Evolutionary conservation across 2,888 invertebrate genomes (phyloP).

Genomic region (Oscheius sp.): DNA sequence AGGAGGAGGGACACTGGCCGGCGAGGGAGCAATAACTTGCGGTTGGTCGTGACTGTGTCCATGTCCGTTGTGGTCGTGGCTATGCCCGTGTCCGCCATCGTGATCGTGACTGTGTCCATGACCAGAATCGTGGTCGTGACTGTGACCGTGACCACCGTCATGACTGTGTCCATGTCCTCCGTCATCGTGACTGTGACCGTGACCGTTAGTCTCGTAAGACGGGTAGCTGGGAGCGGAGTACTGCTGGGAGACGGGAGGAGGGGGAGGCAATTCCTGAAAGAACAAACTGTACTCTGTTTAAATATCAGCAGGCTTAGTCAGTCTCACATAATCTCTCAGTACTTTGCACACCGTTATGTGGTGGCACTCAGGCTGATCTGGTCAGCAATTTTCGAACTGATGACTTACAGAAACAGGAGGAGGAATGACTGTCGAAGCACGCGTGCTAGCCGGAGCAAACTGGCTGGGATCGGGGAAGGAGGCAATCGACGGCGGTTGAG

Average conservation of each 20-base stretch:
- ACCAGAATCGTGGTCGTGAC: slow-evolving; percentile 40
- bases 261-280: slow-evolving; percentile 33
- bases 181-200: slow-evolving; percentile 45
- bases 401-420: slow-evolving; percentile 26
- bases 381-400: too few relatives aligned
- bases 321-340: too few relatives aligned
- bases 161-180: slow-evolving; percentile 44
- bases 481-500: slow-evolving; percentile 49
- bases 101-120: slow-evolving; percentile 47
- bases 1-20: neutral
- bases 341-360: too few relatives aligned
- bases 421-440: slow-evolving; percentile 10
- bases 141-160: slow-evolving; percentile 43
- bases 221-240: slow-evolving; percentile 30
- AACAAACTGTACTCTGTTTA: too few relatives aligned
- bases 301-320: neutral
- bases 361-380: too few relatives aligned
- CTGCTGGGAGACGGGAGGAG: slow-evolving; percentile 38
- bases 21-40: slow-evolving; percentile 5
- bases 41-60: slow-evolving; percentile 42
- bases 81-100: slow-evolving; percentile 40
- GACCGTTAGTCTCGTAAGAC: slow-evolving; percentile 36
- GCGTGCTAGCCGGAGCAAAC: slow-evolving; percentile 43
- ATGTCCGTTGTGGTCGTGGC: slow-evolving; percentile 41
- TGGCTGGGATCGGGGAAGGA: slow-evolving; percentile 69